phyloP scores from a whole-genome alignment of 2,113 vertebrate genomes.

The Hemichromis elongatus region DNA sequence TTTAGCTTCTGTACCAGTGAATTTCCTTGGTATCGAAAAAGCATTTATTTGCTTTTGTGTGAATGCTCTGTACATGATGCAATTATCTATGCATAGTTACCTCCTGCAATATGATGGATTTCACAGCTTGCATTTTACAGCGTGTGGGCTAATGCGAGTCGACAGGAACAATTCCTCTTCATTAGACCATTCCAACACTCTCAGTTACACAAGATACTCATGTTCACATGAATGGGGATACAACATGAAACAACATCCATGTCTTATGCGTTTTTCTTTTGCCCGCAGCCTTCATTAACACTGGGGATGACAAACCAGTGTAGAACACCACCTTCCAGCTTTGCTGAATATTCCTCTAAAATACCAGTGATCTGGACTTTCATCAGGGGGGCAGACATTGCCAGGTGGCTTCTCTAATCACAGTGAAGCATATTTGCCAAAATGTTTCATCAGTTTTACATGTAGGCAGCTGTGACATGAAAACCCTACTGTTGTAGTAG shows the following conservation, averaged over 20 bases:
- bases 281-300: conserved; percentile 32
- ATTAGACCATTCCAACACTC: conserved; percentile 52
- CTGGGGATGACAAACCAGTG: not conserved
- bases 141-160: conserved; percentile 40
- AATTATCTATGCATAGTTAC: conserved; percentile 71
- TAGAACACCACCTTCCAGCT: not conserved
- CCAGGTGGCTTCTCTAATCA: conserved; percentile 9
- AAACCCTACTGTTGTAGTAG: not conserved
- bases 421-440: conserved; percentile 2
- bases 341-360: not conserved
- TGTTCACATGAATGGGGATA: not conserved
- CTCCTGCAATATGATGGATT: conserved; percentile 67
- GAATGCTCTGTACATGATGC: conserved; percentile 45
- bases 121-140: conserved; percentile 49
- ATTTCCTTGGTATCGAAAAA: conserved; percentile 7
- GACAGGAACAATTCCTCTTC: conserved; percentile 68
- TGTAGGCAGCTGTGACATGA: not conserved
- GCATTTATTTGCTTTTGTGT: conserved; percentile 50
- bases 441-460: conserved; percentile 26
- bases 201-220: conserved; percentile 9
- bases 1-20: not conserved
- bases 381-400: conserved; percentile 10
- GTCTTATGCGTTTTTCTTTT: not conserved
- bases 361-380: not conserved
- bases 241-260: not conserved